A percentile compares a stretch with the other conserved stretches of the same genome.
phyloP scores from a whole-genome alignment of 2,888 invertebrate species.

The Temnothorax ravouxi region DNA sequence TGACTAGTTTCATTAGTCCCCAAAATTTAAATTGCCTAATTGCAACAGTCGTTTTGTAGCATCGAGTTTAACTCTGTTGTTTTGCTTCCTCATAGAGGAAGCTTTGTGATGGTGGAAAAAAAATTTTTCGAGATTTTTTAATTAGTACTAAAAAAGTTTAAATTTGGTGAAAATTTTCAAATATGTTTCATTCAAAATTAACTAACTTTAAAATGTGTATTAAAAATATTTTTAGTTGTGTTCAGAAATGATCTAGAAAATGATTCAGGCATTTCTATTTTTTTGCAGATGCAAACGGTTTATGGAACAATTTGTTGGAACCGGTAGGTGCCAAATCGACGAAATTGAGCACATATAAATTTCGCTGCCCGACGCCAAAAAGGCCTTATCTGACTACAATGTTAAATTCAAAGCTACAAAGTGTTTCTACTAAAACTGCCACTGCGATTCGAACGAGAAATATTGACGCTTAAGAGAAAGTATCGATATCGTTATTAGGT shows the following conservation, averaged over 20 bases:
- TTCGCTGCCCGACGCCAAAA: slow-evolving; percentile 87
- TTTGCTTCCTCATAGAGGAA: too few relatives aligned
- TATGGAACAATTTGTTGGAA: slow-evolving; percentile 90
- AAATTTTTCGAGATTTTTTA: too few relatives aligned
- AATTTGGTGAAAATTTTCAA: neutral
- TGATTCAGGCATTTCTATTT: slow-evolving; percentile 68
- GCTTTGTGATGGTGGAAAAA: too few relatives aligned
- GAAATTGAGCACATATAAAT: slow-evolving; percentile 81
- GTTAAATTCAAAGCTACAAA: slow-evolving; percentile 63
- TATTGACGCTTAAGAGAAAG: slow-evolving; percentile 5
- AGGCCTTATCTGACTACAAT: slow-evolving; percentile 86
- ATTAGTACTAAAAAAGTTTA: neutral
- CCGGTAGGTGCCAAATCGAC: slow-evolving; percentile 87
- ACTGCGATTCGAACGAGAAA: neutral
- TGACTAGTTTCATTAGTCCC: neutral
- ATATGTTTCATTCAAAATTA: neutral
- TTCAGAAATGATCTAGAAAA: neutral
- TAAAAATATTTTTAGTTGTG: slow-evolving; percentile 12
- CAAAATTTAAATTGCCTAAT: slow-evolving; percentile 4
- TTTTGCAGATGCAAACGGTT: slow-evolving; percentile 87
- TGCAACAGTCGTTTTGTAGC: neutral
- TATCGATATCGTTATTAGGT: neutral
- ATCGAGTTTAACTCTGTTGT: neutral
- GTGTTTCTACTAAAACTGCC: neutral
- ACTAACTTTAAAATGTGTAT: slow-evolving; percentile 1